These are phyloP conservation scores for Sebastes fasciatus DNA, from an alignment of 2,113 vertebrate genomes.

Conservation along the genomic window DNA sequence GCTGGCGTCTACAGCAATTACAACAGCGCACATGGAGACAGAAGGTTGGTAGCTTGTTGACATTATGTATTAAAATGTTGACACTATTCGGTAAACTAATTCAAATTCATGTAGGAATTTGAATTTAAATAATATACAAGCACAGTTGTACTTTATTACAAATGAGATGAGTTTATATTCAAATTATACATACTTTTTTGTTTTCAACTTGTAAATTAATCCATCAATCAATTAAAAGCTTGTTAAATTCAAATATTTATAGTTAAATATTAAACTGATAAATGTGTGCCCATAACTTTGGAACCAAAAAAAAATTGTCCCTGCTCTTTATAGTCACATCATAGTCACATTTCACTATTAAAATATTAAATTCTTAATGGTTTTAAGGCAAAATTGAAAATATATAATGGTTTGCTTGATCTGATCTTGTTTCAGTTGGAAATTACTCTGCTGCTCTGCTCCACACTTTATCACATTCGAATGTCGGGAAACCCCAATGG, in stretches of 20 bases:
- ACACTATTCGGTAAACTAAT: too few species aligned
- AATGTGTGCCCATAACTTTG: neutral
- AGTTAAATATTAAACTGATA: too few species aligned
- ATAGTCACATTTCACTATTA: neutral
- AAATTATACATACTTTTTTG: too few species aligned
- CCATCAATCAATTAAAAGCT: neutral
- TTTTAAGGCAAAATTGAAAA: too few species aligned
- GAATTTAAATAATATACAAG: too few species aligned
- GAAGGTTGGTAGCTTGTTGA: neutral
- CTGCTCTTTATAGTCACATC: neutral
- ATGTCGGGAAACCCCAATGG: neutral
- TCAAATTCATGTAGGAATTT: too few species aligned
- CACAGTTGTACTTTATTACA: too few species aligned
- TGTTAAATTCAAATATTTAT: neutral
- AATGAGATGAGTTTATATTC: too few species aligned
- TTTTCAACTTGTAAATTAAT: neutral
- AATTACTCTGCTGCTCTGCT: neutral
- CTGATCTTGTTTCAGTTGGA: constrained; percentile 9
- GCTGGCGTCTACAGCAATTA: too few species aligned
- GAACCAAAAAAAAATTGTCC: neutral
- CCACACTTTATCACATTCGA: neutral
- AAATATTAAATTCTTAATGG: neutral
- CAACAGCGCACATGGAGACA: too few species aligned
- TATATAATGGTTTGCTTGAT: neutral
- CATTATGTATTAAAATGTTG: too few species aligned